Base-by-base conservation (phyloP, 2,888 invertebrate genomes). In the Melinaea marsaeus region DNA sequence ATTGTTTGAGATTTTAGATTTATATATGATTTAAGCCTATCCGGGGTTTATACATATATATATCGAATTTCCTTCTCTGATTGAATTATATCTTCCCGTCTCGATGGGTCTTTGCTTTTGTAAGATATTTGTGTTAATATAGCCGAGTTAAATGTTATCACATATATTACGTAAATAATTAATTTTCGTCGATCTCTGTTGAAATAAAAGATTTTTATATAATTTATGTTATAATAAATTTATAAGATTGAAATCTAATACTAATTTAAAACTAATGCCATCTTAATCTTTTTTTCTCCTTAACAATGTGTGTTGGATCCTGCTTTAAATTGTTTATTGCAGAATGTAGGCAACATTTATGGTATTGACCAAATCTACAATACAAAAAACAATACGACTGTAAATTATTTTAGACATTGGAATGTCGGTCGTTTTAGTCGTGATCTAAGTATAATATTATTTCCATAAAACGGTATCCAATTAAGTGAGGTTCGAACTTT, bases 81-180 rank as follows among this genome's bases (percentile, higher is more conserved):
- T 88, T 88, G 88, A 90, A 88, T 87, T 85, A 87, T 85, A 80
- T 77, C 78, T 82, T 81, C 77, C 79, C 79, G 80, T 77, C 75
- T 71, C 80, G 72, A 76, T 76, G 75, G 83, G 80, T 78, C 74
- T 74, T 73, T 75, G 75, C 77, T 81, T 81, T 83, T 81, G 78
- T 73, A 72, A 71, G 74, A 75, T 79, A 81, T 83, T 84, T 83
- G 81, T 81, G 72, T 74, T 71, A 73, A 74, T 69, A 69, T 72
- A 68, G 67, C 67, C 55, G 61, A 61, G 46, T 63, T 63, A 63
- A 58, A 63, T 46, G 56, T 48, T 48, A 42, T 42, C 7, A 37
- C 37, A 37, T 37, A 37, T 37, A 37, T 37, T 6, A 6, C 2
- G 7, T 6, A 37, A 37, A 2, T 37, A 37, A 37, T 6, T 37